Conservation (phyloP, 2,888 invertebrate genomes). For the Drosophila rubida region DNA sequence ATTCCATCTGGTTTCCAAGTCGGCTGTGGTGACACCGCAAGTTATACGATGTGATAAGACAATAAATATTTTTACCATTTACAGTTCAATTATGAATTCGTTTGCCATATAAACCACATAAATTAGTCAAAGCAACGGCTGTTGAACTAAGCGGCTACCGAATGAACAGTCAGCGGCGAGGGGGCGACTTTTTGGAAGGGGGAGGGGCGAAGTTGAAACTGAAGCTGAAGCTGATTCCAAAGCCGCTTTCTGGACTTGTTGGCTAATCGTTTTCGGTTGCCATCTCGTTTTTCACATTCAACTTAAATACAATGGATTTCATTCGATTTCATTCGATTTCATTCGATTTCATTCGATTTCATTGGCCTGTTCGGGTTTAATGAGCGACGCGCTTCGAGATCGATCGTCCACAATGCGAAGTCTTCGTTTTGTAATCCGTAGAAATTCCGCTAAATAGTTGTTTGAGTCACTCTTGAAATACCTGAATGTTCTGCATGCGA, state of each 20-base stretch:
- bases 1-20: slow-evolving; percentile 49
- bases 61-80: slow-evolving; percentile 83
- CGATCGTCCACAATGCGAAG: neutral
- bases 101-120: slow-evolving; percentile 62
- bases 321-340: slow-evolving; percentile 23
- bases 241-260: slow-evolving; percentile 27
- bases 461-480: no score
- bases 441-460: neutral
- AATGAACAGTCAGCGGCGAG: neutral
- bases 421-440: neutral
- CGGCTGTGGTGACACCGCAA: slow-evolving; percentile 82
- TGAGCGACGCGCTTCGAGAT: neutral
- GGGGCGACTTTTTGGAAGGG: neutral
- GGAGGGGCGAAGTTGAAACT: neutral
- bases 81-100: slow-evolving; percentile 77
- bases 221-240: neutral
- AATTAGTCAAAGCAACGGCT: slow-evolving; percentile 58
- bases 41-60: slow-evolving; percentile 85
- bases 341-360: slow-evolving; percentile 18
- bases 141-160: slow-evolving; percentile 6
- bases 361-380: slow-evolving; percentile 11
- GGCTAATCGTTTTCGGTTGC: slow-evolving; percentile 35
- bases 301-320: slow-evolving; percentile 18
- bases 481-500: neutral
- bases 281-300: slow-evolving; percentile 15